Base-by-base conservation (phyloP, 2,113 vertebrate genomes). In the Dissostichus mawsoni region DNA sequence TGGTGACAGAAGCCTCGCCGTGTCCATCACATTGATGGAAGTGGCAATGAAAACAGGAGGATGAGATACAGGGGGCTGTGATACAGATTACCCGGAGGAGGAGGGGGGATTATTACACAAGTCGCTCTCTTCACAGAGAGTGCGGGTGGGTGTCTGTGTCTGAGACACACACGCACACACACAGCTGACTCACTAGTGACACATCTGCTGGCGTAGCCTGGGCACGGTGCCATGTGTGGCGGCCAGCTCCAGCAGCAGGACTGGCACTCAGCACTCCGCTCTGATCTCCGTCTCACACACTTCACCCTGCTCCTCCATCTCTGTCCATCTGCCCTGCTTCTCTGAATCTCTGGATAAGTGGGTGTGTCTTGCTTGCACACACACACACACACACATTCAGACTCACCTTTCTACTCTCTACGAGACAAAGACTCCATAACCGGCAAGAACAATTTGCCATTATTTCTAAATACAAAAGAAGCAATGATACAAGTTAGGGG, bases 131-230 rank as follows among this genome's bases (percentile, higher is more conserved):
- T 84, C 67, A 74, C 72, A 57, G 71, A 81, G 68, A 20, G 80
- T 59, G 75, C 50, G 78, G 71, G 80, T 85, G 90, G 70, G 81
- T 81, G 89, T 87, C 77, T 83, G 77, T 81, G 79, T 86, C 86
- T 78, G 70, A 62, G 57, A 78, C 53, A 23, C 66, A 61, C 83
- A 71, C 69, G 63, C 63, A 83, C 74, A 71, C 29, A 63, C 87
- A 80, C 81, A 93, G 89, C 93, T 93, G 92, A 93, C 86, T 94
- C 91, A 93, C 89, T 80, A 88, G 85, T 83, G 91, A 89, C 91
- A 93, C 92, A 91, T 94, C 90, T 92, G 93, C 92, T 94, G 91
- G 92, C 74, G 76, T 83, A 78, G 81, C 81, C 89, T 79, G 90
- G 92, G 91, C 92, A 91, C 58, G 1, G 78, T 83, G 90, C 92